Conservation (phyloP, 2,888 invertebrate species). For the Hymenopus coronatus region DNA sequence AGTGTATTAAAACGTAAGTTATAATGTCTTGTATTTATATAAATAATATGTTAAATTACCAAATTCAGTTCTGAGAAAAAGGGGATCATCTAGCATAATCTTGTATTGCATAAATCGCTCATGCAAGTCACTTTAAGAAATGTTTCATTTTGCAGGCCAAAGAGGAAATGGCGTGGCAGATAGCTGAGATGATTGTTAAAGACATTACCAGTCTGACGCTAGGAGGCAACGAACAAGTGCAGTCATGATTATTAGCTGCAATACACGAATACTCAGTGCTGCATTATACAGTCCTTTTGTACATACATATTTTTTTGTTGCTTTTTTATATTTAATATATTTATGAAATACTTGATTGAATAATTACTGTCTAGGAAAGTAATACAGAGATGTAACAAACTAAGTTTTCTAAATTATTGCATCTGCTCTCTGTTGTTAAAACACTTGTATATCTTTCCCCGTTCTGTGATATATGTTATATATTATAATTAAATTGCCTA, state of each 20-base stretch:
- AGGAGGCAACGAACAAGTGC: slow-evolving; percentile 41
- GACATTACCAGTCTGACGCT: slow-evolving; percentile 89
- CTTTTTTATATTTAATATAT: not conserved
- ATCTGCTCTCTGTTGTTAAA: not conserved
- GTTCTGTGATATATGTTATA: not conserved
- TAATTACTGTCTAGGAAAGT: not conserved
- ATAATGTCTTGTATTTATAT: too few relatives aligned
- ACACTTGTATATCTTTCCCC: not conserved
- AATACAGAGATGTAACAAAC: not conserved
- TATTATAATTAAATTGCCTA: not conserved
- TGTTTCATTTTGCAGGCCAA: slow-evolving; percentile 55
- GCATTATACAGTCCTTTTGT: not conserved
- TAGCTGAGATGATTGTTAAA: slow-evolving; percentile 95
- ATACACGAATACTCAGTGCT: not conserved
- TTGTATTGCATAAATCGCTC: too few relatives aligned
- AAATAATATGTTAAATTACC: too few relatives aligned
- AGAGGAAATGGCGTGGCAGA: slow-evolving; percentile 96
- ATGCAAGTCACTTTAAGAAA: not conserved
- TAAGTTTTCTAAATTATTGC: not conserved
- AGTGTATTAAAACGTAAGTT: too few relatives aligned
- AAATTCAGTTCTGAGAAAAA: too few relatives aligned
- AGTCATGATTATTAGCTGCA: slow-evolving; percentile 22
- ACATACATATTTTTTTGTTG: not conserved
- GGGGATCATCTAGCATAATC: too few relatives aligned
- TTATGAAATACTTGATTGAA: not conserved